phyloP scores from a whole-genome alignment of 2,113 vertebrate genomes.

The Phalacrocorax brasilianus region DNA sequence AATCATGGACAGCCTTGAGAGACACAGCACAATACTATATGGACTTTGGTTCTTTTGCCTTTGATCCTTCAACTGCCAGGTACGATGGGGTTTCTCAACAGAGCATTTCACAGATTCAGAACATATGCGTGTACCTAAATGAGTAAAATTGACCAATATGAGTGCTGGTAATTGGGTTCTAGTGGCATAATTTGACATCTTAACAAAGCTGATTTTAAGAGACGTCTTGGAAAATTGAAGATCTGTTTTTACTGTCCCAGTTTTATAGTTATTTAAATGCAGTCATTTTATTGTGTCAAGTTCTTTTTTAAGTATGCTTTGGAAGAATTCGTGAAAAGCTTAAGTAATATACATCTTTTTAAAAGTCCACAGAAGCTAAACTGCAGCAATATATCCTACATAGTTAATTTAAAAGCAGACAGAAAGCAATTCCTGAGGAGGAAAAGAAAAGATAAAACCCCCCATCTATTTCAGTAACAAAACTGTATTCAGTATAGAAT shows the following conservation, averaged over 20 bases:
- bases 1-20: slow-evolving; percentile 65
- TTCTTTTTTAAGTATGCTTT: not conserved
- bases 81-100: not conserved
- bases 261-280: not conserved
- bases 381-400: not conserved
- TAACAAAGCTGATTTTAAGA: not conserved
- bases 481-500: not conserved
- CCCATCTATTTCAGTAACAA: not conserved
- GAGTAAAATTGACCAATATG: not conserved
- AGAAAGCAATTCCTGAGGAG: not conserved
- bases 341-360: not conserved
- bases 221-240: not conserved
- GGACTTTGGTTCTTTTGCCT: not conserved
- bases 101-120: not conserved
- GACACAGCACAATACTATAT: slow-evolving; percentile 56
- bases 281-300: not conserved
- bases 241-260: not conserved
- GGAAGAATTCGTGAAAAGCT: not conserved
- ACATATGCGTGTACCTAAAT: rapidly evolving
- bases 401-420: not conserved
- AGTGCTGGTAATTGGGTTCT: not conserved
- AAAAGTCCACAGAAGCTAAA: not conserved
- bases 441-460: not conserved
- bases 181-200: not conserved
- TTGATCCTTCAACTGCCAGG: not conserved